Percentiles rank a stretch among this genome's conserved stretches.
phyloP scores from a whole-genome alignment of 2,888 invertebrate genomes.

The Diaperis boleti region DNA sequence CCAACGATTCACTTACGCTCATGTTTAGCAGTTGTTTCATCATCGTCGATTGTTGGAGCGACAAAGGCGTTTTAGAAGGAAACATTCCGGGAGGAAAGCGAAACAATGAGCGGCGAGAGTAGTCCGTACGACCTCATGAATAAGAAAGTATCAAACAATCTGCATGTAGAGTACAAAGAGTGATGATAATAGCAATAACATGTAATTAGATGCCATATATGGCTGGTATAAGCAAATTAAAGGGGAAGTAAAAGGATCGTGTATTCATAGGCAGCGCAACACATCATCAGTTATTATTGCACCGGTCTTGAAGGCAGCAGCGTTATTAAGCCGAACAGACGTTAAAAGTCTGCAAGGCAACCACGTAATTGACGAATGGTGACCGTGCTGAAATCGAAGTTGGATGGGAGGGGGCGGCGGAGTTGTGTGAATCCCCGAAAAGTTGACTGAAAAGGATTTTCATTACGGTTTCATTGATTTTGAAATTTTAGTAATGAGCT shows the following conservation, averaged over 20 bases:
- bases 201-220: slow-evolving; percentile 50
- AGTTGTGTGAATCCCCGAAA: too few species aligned
- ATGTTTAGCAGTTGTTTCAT: too few species aligned
- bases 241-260: slow-evolving; percentile 48
- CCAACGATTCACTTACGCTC: too few species aligned
- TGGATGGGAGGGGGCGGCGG: too few species aligned
- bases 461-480: too few species aligned
- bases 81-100: slow-evolving; percentile 16
- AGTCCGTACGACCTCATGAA: slow-evolving; percentile 8
- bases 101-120: slow-evolving; percentile 24
- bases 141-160: slow-evolving; percentile 36
- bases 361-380: slow-evolving; percentile 46
- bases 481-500: too few species aligned
- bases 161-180: slow-evolving; percentile 45
- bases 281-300: slow-evolving; percentile 48
- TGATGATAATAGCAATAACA: slow-evolving; percentile 49
- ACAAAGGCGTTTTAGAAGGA: slow-evolving; percentile 8
- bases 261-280: slow-evolving; percentile 45
- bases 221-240: slow-evolving; percentile 49
- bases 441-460: too few species aligned
- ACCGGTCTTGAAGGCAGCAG: slow-evolving; percentile 42
- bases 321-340: slow-evolving; percentile 44
- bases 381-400: slow-evolving; percentile 46
- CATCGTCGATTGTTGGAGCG: too few species aligned
- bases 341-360: slow-evolving; percentile 45